Base-by-base conservation (phyloP, 2,888 invertebrate genomes). In the Polymixis lichenea region DNA sequence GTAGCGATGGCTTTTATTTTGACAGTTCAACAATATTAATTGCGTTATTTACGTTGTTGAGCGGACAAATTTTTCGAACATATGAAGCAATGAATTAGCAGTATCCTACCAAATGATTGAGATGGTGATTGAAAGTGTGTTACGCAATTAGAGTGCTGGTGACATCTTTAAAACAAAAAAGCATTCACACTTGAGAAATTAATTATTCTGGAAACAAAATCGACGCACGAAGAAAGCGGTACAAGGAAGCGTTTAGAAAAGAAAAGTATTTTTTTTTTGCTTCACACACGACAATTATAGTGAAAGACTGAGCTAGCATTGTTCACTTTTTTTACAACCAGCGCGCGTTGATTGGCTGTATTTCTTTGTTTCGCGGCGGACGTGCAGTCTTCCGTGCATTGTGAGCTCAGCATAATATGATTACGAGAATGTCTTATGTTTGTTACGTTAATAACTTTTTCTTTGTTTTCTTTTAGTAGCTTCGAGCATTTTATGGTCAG, bases 221-320 rank as follows among this genome's bases (percentile, higher is more conserved):
- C 25, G 62, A 69, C 53, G 38, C 53, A 51, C 83, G 82, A 91
- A 89, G 93, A 94, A 93, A 94, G 92, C 91, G 90, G 67, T 90
- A 90, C 84, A 89, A 93, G 94, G 94, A 95, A 95, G 93, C 90
- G 84, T 86, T 92, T 93, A 92, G 94, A 95, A 95, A 95, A 95
- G 91, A 95, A 95, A 95, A 95, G 94, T 95, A 86, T 89, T 88
- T 91, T 38, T 90, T 93, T 93, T 93, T 90, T 90, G 87, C 86
- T 88, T 87, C 82, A 87, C 89, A 90, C 86, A 86, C 89, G 85
- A 89, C 91, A 94, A 95, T 95, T 95, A 95, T 90, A 94, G 94
- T 93, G 95, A 94, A 95, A 95, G 95, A 94, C 83, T 78, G 80
- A 87, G 88, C 78, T 84, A 80, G 91, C 93, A 94, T 95, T 94